Evolutionary conservation across 30 jellyfish, hydroid and myxozoan species (phyloP).

Genomic region (Turritopsis rubra): DNA sequence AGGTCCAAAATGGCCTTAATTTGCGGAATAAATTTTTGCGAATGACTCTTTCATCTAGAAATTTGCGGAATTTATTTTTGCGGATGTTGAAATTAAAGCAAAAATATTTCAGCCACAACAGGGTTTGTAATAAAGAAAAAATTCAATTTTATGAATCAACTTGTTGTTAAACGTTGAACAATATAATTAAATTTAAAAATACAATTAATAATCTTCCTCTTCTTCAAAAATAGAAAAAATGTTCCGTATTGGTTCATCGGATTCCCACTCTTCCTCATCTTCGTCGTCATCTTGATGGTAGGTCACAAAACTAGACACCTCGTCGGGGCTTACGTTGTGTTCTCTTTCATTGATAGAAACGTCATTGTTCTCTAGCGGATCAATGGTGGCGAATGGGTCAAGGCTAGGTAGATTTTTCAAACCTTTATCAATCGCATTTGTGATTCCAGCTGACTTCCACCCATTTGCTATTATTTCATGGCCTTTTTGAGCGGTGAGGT

Average conservation of each 20-base stretch:
- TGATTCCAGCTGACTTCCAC: slow-evolving; percentile 12
- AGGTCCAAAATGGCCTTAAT: neutral
- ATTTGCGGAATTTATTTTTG: neutral
- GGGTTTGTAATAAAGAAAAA: neutral
- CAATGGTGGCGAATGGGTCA: slow-evolving; percentile 7
- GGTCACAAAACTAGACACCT: neutral
- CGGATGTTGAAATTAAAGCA: neutral
- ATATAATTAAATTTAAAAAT: too few species aligned
- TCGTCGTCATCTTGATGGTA: slow-evolving; percentile 7
- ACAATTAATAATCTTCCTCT: neutral
- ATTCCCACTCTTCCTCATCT: slow-evolving; percentile 11
- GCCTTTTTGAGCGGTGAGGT: neutral
- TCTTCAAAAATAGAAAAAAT: neutral
- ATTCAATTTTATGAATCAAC: neutral
- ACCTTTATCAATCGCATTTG: slow-evolving; percentile 7
- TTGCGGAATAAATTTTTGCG: neutral
- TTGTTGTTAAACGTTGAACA: neutral
- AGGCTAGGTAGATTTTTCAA: neutral
- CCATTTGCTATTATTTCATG: neutral
- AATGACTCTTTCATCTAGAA: neutral
- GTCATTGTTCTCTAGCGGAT: slow-evolving; percentile 1
- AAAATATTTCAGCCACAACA: neutral
- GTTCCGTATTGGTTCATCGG: neutral
- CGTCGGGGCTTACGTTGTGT: neutral
- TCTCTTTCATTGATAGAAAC: neutral